Evolutionary conservation across 2,113 vertebrate species (phyloP).

Genomic region (Spermophilus dauricus): DNA sequence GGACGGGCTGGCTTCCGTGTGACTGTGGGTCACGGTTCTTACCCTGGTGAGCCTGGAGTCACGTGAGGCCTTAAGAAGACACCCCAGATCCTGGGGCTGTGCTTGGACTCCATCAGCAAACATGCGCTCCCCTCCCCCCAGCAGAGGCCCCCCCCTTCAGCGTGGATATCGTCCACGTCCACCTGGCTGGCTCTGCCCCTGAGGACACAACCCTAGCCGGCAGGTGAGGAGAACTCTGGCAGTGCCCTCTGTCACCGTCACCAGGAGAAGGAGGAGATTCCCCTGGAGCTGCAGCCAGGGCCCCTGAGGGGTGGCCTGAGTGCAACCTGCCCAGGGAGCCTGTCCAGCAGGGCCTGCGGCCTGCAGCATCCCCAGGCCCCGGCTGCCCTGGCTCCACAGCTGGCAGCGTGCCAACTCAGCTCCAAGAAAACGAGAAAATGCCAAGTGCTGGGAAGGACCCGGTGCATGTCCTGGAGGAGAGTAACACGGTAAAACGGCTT

Average conservation of each 20-base stretch:
- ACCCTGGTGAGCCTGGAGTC: not conserved
- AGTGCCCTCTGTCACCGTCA: fast-evolving
- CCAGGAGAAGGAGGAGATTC: not conserved
- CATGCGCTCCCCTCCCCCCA: not conserved
- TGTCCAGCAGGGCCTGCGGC: not conserved
- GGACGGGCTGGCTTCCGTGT: not conserved
- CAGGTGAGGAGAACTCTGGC: fast-evolving
- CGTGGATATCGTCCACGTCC: fast-evolving
- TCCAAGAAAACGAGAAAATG: not conserved
- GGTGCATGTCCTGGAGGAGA: not conserved
- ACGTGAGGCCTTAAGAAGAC: not conserved
- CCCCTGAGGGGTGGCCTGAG: not conserved
- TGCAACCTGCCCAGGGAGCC: not conserved
- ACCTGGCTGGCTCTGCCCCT: not conserved
- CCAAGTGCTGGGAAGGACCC: not conserved
- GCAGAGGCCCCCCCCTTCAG: not conserved
- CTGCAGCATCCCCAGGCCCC: too few relatives aligned
- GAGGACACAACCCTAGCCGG: too few relatives aligned
- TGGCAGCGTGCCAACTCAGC: not conserved
- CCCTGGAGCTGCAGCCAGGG: not conserved
- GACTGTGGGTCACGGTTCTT: not conserved
- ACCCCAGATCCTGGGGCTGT: not conserved
- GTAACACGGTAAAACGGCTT: too few relatives aligned
- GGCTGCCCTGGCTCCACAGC: not conserved
- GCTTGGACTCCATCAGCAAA: not conserved